Conservation (phyloP, 2,888 invertebrate species). For the Trimorus sp. region DNA sequence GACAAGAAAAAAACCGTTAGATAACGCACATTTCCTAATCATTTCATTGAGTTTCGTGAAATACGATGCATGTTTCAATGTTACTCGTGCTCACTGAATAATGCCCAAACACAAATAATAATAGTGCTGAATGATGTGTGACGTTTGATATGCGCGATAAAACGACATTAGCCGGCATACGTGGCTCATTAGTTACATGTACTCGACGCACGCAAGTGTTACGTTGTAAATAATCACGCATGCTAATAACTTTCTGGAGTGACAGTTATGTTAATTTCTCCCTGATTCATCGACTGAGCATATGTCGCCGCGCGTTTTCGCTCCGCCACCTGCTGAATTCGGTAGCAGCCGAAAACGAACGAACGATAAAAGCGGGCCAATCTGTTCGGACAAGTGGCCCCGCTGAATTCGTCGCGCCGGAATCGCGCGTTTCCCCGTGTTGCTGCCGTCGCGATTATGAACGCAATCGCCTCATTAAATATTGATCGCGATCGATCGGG, state of each 20-base stretch:
- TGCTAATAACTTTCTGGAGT: slow-evolving; percentile 75
- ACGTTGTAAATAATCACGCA: slow-evolving; percentile 64
- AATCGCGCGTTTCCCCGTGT: neutral
- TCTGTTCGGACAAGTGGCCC: slow-evolving; percentile 21
- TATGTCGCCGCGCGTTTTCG: slow-evolving; percentile 53
- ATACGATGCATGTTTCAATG: neutral
- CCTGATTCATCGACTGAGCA: slow-evolving; percentile 76
- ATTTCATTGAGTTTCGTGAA: too few relatives aligned
- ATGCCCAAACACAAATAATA: slow-evolving; percentile 27
- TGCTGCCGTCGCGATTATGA: slow-evolving; percentile 32
- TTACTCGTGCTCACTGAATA: slow-evolving; percentile 12
- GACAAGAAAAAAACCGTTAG: too few relatives aligned
- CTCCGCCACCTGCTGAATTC: slow-evolving; percentile 55
- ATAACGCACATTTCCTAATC: too few relatives aligned
- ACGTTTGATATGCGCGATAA: slow-evolving; percentile 44
- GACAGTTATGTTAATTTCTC: slow-evolving; percentile 77
- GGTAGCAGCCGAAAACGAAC: slow-evolving; percentile 12
- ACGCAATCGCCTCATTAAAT: slow-evolving; percentile 42
- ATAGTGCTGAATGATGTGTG: slow-evolving; percentile 41
- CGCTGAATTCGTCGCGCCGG: neutral
- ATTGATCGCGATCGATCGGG: slow-evolving; percentile 25
- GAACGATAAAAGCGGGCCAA: slow-evolving; percentile 26
- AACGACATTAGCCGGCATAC: slow-evolving; percentile 40
- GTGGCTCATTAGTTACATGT: slow-evolving; percentile 53
- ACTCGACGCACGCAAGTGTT: slow-evolving; percentile 41